Evolutionary conservation across 1,140 invertebrate genomes (phyloP).

Genomic region (Grapholita molesta): DNA sequence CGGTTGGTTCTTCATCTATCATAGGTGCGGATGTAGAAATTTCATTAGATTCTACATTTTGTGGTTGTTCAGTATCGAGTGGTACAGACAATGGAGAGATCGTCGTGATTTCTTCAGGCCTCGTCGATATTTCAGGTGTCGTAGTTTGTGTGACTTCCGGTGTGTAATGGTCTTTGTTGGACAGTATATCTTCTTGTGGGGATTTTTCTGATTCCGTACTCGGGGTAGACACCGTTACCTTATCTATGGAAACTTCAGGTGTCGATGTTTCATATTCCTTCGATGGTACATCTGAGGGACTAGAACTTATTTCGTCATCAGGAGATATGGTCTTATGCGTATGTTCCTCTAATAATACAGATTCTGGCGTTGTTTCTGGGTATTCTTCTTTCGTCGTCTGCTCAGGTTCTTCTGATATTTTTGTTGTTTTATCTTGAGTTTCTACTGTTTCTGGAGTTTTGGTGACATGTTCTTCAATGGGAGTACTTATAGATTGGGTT

Average conservation of each 20-base stretch:
- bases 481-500: constrained; percentile 18
- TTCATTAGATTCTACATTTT: not conserved
- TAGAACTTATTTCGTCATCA: constrained; percentile 31
- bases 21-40: not conserved
- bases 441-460: constrained; percentile 18
- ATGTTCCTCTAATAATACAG: constrained; percentile 65
- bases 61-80: not conserved
- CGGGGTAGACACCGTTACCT: not conserved
- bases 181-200: not conserved
- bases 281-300: constrained; percentile 20
- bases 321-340: constrained; percentile 39
- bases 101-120: not conserved
- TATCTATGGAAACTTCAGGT: constrained; percentile 10
- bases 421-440: constrained; percentile 21
- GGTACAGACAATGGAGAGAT: not conserved
- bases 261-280: constrained; percentile 3
- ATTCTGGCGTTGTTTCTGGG: constrained; percentile 48
- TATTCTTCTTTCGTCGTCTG: constrained; percentile 27
- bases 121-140: not conserved
- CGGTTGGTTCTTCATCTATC: not conserved
- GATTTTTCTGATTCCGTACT: not conserved
- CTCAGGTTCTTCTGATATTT: constrained; percentile 44
- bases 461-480: constrained; percentile 22
- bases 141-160: not conserved
- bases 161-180: not conserved